phyloP scores from a whole-genome alignment of 2,797 vertebrate species.

The Aldrovandia affinis region DNA sequence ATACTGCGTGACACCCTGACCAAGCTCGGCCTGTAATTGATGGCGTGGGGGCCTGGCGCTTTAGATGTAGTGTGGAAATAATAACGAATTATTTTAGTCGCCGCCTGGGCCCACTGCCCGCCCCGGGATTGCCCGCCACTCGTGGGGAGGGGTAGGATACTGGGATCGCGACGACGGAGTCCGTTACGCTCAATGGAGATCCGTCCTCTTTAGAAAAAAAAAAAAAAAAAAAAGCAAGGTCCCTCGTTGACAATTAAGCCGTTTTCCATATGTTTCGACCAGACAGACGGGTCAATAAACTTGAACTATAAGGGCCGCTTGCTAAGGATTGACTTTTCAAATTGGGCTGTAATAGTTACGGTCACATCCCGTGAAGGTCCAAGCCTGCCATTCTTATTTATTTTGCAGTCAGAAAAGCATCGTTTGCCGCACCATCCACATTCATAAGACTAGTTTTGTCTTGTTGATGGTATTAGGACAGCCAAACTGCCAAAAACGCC shows the following conservation, averaged over 20 bases:
- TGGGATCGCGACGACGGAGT: neutral
- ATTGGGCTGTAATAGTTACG: neutral
- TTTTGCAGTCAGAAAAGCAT: neutral
- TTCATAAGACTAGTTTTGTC: no score
- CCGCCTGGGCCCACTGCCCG: no score
- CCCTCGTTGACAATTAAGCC: neutral
- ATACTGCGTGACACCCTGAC: slow-evolving; percentile 18
- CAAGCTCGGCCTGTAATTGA: neutral
- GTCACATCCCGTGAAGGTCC: neutral
- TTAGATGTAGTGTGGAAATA: slow-evolving; percentile 24
- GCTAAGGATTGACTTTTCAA: neutral
- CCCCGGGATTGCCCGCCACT: neutral
- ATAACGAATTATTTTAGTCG: slow-evolving; percentile 20
- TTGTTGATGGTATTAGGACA: neutral
- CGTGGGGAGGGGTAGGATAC: neutral
- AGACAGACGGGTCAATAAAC: neutral
- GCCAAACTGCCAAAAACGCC: neutral
- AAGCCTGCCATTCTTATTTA: neutral
- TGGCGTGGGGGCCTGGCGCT: neutral
- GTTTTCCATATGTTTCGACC: neutral
- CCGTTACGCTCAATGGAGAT: neutral
- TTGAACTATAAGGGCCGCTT: neutral
- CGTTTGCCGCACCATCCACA: neutral
- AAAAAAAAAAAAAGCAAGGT: neutral
- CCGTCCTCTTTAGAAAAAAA: neutral